A percentile compares a stretch with the other conserved stretches of the same genome.
These are phyloP conservation scores for Fopius arisanus DNA, from an alignment of 1,140 invertebrate species.

Conservation along the genomic window DNA sequence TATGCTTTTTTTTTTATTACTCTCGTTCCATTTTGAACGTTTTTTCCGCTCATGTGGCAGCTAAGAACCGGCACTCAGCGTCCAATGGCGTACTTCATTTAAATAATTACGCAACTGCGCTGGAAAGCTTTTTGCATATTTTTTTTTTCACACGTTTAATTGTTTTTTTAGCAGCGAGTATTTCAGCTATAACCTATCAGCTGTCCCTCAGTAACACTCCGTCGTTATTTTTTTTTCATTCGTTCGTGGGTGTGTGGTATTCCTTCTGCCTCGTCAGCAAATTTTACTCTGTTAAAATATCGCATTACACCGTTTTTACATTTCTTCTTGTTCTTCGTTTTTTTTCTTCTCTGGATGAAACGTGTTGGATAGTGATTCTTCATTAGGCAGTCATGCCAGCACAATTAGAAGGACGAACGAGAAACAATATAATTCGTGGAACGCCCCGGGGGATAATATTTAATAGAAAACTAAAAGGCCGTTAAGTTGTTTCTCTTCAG, in stretches of 20 bases:
- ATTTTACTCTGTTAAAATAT: neutral
- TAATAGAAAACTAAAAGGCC: conserved; percentile 61
- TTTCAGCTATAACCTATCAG: conserved; percentile 8
- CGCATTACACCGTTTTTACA: neutral
- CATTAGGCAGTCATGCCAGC: conserved; percentile 28
- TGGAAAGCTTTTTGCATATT: conserved; percentile 9
- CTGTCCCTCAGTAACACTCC: neutral
- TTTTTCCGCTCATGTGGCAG: neutral
- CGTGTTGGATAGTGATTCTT: neutral
- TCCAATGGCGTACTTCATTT: neutral
- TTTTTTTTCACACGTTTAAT: neutral
- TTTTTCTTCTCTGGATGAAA: neutral
- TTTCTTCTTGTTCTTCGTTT: neutral
- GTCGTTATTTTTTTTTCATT: neutral
- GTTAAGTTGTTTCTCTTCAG: conserved; percentile 40
- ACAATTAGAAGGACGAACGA: conserved; percentile 34
- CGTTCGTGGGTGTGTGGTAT: neutral
- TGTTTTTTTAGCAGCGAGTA: conserved; percentile 2
- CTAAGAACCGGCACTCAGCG: neutral
- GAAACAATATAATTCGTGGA: conserved; percentile 33
- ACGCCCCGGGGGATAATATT: neutral
- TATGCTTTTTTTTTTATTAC: conserved; percentile 23
- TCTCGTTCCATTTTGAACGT: neutral
- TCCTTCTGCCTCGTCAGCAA: neutral
- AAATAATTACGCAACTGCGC: conserved; percentile 3